These are phyloP conservation scores for Anas platyrhynchos DNA, from an alignment of 2,113 vertebrate genomes.

Conservation along the genomic window DNA sequence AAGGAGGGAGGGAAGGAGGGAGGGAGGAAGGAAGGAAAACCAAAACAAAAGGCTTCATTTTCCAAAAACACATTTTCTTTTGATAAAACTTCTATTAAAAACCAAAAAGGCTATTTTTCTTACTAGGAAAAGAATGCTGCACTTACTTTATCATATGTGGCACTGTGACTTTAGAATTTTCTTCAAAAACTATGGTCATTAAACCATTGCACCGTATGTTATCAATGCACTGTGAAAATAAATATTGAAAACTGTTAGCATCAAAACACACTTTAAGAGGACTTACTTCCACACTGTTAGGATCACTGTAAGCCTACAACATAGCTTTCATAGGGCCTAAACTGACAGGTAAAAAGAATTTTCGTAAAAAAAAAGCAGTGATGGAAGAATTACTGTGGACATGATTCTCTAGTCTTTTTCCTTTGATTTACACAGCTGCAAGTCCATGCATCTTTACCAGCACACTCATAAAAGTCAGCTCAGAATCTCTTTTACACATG, in stretches of 20 bases:
- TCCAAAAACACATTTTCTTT: background rate
- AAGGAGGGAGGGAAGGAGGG: too few species aligned
- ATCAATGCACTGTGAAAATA: slow-evolving; percentile 90
- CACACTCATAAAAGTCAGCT: background rate
- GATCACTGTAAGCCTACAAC: background rate
- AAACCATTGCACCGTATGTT: slow-evolving; percentile 98
- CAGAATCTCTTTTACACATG: background rate
- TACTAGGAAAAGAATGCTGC: background rate
- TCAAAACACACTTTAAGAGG: background rate
- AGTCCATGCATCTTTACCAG: background rate
- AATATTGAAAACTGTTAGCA: slow-evolving; percentile 18
- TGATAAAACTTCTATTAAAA: background rate
- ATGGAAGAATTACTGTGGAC: background rate
- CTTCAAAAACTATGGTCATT: slow-evolving; percentile 99
- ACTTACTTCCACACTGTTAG: background rate
- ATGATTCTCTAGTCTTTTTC: background rate
- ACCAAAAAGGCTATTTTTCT: background rate
- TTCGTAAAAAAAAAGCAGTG: background rate
- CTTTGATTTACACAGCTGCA: background rate
- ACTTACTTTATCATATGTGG: slow-evolving; percentile 99
- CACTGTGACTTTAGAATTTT: slow-evolving; percentile 98
- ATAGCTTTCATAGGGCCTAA: background rate
- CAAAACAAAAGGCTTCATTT: background rate
- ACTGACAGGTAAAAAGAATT: background rate
- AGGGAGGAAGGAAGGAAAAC: too few species aligned